A percentile compares a stretch with the other conserved stretches of the same genome.
These are phyloP conservation scores for Tricholauxania praeusta DNA, from an alignment of 2,888 invertebrate species.

Conservation along the genomic window DNA sequence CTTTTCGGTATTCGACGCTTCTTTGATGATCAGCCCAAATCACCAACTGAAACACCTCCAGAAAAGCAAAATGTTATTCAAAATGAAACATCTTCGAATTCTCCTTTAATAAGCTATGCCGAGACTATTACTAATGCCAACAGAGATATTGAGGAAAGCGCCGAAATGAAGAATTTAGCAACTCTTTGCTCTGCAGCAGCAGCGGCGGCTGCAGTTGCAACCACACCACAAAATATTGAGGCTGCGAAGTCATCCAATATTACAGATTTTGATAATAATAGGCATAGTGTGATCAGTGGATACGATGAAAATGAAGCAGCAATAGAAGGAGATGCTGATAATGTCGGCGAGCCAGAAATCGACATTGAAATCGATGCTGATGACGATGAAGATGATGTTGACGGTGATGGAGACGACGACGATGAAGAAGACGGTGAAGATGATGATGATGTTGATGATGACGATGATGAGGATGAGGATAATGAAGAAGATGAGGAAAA, in stretches of 20 bases:
- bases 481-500: constrained; percentile 53
- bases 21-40: constrained; percentile 68
- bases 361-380: constrained; percentile 55
- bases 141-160: constrained; percentile 48
- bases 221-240: constrained; percentile 36
- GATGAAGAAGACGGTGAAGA: constrained; percentile 59
- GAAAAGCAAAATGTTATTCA: constrained; percentile 49
- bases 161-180: constrained; percentile 62
- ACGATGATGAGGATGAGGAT: constrained; percentile 57
- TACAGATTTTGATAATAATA: background rate
- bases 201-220: constrained; percentile 58
- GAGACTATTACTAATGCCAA: constrained; percentile 40
- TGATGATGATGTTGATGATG: constrained; percentile 48
- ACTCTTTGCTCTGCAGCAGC: constrained; percentile 63
- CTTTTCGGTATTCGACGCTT: constrained; percentile 63
- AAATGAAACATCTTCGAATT: constrained; percentile 11
- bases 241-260: background rate
- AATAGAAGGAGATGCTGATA: constrained; percentile 48
- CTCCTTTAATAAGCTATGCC: constrained; percentile 35
- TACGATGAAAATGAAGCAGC: constrained; percentile 48
- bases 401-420: constrained; percentile 53
- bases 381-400: constrained; percentile 45
- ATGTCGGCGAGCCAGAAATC: constrained; percentile 47
- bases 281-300: constrained; percentile 37
- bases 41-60: constrained; percentile 66